Evolutionary conservation across 2,888 invertebrate genomes (phyloP).

Genomic region (Acrobeloides nanus): DNA sequence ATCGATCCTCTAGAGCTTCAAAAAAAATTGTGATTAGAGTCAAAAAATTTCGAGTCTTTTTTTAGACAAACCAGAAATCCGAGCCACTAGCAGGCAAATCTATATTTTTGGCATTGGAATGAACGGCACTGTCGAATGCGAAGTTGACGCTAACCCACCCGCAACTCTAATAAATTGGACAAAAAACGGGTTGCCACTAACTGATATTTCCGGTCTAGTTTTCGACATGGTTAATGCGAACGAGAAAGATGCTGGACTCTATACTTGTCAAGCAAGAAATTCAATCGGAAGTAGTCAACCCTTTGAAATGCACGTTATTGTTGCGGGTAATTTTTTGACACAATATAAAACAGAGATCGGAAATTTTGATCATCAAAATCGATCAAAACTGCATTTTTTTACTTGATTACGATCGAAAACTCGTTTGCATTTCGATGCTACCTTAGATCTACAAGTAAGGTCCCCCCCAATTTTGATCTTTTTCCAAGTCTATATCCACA

Average conservation of each 20-base stretch:
- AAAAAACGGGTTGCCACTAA: constrained; percentile 39
- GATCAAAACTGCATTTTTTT: too few relatives aligned
- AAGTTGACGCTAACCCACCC: constrained; percentile 47
- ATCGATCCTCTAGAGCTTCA: too few relatives aligned
- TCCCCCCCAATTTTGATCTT: too few relatives aligned
- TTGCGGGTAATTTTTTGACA: constrained; percentile 32
- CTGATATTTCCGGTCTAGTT: constrained; percentile 2
- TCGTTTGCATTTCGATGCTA: too few relatives aligned
- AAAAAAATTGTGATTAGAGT: too few relatives aligned
- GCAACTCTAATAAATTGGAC: constrained; percentile 38
- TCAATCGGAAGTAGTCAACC: constrained; percentile 35
- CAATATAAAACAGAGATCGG: too few relatives aligned
- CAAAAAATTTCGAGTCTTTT: constrained; percentile 4
- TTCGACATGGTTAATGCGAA: constrained; percentile 21
- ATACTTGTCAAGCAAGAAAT: constrained; percentile 41
- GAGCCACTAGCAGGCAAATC: constrained; percentile 28
- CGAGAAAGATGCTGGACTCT: constrained; percentile 38
- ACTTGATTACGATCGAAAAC: too few relatives aligned
- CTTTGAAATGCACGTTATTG: constrained; percentile 42
- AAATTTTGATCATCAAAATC: too few relatives aligned
- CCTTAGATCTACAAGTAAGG: too few relatives aligned
- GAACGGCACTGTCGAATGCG: constrained; percentile 31
- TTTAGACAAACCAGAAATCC: constrained; percentile 31
- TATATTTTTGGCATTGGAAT: constrained; percentile 31
- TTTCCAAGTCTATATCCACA: too few relatives aligned